phyloP scores from a whole-genome alignment of 2,113 vertebrate genomes.

The Dinomys branickii region DNA sequence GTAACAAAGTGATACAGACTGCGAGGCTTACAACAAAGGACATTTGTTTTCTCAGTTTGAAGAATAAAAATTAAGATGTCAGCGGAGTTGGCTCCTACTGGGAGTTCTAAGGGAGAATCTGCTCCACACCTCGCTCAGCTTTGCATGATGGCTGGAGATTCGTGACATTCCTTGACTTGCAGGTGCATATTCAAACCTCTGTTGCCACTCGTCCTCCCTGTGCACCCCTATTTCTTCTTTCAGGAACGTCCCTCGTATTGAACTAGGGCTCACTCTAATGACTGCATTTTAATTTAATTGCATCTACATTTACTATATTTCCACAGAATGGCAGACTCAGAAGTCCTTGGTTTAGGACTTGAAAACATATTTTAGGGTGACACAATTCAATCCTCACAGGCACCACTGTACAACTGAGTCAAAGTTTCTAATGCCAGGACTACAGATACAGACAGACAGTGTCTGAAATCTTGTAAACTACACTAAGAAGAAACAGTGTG shows the following conservation, averaged over 20 bases:
- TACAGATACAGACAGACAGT: not conserved
- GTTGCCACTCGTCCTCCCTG: not conserved
- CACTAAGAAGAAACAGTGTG: fast-evolving
- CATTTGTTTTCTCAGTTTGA: not conserved
- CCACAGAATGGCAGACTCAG: no score
- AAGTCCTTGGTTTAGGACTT: not conserved
- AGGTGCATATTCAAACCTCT: fast-evolving
- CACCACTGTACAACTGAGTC: not conserved
- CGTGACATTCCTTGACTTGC: not conserved
- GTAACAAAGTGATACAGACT: not conserved
- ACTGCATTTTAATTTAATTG: not conserved
- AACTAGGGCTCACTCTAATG: not conserved
- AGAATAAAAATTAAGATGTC: not conserved
- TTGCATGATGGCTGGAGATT: not conserved
- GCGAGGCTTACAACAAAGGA: not conserved
- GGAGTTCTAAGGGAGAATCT: not conserved
- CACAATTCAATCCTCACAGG: not conserved
- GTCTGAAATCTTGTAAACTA: not conserved
- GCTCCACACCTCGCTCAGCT: not conserved
- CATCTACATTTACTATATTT: not conserved
- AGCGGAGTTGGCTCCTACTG: not conserved
- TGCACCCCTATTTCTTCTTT: not conserved
- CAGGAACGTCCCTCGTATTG: not conserved
- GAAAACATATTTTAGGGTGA: not conserved
- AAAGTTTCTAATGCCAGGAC: not conserved